Evolutionary conservation across 1,140 invertebrate species (phyloP).

Genomic region (Drosophila serrata): DNA sequence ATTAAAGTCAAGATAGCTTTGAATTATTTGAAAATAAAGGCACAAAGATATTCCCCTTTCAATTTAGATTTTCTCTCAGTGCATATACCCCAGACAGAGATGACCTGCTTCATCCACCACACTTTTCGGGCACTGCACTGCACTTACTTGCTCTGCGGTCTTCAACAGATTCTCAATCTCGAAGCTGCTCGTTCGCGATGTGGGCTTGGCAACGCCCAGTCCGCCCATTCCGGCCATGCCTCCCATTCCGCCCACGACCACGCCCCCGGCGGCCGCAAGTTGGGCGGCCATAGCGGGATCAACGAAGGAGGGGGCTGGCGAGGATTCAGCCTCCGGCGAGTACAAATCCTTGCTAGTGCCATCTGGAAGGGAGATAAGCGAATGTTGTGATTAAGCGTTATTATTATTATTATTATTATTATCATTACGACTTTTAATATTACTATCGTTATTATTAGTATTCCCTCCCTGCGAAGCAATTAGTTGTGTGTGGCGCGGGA

Average conservation of each 20-base stretch:
- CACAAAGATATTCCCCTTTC: not conserved
- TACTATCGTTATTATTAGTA: slow-evolving; percentile 16
- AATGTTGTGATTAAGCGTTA: slow-evolving; percentile 56
- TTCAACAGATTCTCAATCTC: slow-evolving; percentile 96
- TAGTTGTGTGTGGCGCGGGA: slow-evolving; percentile 45
- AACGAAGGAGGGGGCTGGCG: slow-evolving; percentile 85
- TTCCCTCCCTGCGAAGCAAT: slow-evolving; percentile 35
- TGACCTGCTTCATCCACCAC: slow-evolving; percentile 1
- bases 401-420: slow-evolving; percentile 65
- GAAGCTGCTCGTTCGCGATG: slow-evolving; percentile 94
- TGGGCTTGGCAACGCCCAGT: slow-evolving; percentile 87
- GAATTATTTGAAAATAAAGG: not conserved
- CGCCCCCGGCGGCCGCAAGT: slow-evolving; percentile 52
- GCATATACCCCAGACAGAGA: not conserved
- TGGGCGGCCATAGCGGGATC: slow-evolving; percentile 69
- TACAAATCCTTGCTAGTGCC: slow-evolving; percentile 89
- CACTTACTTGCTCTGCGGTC: slow-evolving; percentile 87
- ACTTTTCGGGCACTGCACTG: slow-evolving; percentile 17
- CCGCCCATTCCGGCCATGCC: slow-evolving; percentile 59
- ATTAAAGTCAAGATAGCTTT: not conserved
- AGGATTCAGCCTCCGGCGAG: slow-evolving; percentile 89
- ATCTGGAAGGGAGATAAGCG: slow-evolving; percentile 57
- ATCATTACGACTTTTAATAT: slow-evolving; percentile 46
- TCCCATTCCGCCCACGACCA: slow-evolving; percentile 41
- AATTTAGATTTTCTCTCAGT: slow-evolving; percentile 7